phyloP scores from a whole-genome alignment of 2,797 vertebrate species.

The Cossypha caffra region DNA sequence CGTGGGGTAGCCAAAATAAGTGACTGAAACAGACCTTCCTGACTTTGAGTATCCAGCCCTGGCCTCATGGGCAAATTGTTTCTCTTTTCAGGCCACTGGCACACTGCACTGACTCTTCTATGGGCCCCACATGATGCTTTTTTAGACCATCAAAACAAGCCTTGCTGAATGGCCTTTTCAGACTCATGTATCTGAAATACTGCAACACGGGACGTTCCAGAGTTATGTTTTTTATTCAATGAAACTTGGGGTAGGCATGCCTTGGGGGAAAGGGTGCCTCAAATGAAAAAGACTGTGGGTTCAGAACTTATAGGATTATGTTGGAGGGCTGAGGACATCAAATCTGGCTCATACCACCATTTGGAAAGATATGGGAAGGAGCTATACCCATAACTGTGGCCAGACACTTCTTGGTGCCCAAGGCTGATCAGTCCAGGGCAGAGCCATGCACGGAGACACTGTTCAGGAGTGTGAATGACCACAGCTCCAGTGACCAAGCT shows the following conservation, averaged over 20 bases:
- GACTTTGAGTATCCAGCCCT: background rate
- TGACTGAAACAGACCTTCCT: background rate
- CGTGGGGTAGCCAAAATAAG: background rate
- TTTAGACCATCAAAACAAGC: background rate
- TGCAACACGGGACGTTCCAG: background rate
- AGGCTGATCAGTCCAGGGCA: fast-evolving
- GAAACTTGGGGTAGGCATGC: background rate
- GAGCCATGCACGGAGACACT: background rate
- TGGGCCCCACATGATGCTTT: background rate
- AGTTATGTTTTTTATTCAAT: background rate
- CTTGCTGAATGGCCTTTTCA: background rate
- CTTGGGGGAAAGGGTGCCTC: background rate
- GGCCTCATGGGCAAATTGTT: background rate
- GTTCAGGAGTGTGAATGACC: background rate
- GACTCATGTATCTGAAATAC: background rate
- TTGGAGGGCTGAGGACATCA: background rate
- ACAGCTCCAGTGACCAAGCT: background rate
- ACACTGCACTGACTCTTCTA: background rate
- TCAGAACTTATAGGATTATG: background rate
- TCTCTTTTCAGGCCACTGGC: background rate
- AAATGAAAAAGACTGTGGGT: background rate
- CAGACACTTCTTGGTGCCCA: background rate
- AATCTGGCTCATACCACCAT: background rate
- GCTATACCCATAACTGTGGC: background rate
- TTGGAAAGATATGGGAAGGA: background rate